Conservation (phyloP, 2,888 invertebrate genomes). For the Habrosyne pyritoides region DNA sequence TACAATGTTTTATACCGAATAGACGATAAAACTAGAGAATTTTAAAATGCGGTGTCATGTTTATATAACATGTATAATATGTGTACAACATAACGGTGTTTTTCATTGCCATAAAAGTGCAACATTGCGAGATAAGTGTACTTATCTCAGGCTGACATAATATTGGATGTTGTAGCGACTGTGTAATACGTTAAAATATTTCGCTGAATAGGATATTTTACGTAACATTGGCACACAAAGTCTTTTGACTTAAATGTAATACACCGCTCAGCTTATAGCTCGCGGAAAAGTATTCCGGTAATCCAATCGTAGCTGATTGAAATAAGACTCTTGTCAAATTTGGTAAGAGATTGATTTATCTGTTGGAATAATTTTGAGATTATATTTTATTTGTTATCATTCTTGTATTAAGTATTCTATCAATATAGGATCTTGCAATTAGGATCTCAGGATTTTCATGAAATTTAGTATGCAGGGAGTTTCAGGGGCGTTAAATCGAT, state of each 20-base stretch:
- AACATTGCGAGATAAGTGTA: not conserved
- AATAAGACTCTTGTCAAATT: no score
- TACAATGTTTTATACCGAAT: not conserved
- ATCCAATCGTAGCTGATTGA: no score
- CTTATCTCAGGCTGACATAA: not conserved
- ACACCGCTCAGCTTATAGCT: no score
- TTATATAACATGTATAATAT: not conserved
- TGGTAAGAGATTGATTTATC: no score
- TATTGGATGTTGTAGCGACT: not conserved
- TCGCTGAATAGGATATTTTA: not conserved
- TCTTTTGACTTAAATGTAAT: not conserved
- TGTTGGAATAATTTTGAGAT: no score
- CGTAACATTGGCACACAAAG: not conserved
- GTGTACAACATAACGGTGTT: not conserved
- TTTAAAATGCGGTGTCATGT: not conserved
- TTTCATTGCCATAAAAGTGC: not conserved
- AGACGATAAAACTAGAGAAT: not conserved
- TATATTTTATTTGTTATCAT: no score
- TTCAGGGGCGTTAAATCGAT: no score
- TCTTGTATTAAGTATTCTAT: no score
- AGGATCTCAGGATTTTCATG: no score
- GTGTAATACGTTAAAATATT: not conserved
- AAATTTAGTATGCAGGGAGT: no score
- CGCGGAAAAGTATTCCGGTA: no score
- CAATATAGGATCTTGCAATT: no score